Conservation (phyloP, 2,888 invertebrate genomes). For the Chrysotoxum bicinctum region DNA sequence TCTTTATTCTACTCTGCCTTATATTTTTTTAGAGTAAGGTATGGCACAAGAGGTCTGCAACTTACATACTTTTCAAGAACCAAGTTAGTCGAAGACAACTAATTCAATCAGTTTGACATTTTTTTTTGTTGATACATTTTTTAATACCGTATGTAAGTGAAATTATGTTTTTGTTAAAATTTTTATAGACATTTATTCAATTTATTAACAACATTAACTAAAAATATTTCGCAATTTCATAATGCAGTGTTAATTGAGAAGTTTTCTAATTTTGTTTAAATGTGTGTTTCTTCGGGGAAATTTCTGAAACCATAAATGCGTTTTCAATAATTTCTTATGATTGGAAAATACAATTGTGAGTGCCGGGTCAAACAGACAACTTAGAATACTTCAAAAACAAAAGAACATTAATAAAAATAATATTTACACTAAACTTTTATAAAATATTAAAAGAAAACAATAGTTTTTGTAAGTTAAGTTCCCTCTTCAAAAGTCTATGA, state of each 20-base stretch:
- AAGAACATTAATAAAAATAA: too few relatives aligned
- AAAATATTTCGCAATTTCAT: not conserved
- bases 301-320: not conserved
- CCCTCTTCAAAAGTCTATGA: too few relatives aligned
- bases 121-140: not conserved
- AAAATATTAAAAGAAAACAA: too few relatives aligned
- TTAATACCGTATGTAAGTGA: not conserved
- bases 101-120: constrained; percentile 18
- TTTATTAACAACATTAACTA: not conserved
- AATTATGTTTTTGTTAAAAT: not conserved
- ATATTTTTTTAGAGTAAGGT: not conserved
- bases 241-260: not conserved
- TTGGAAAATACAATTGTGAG: too few relatives aligned
- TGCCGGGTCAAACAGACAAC: too few relatives aligned
- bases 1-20: not conserved
- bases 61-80: not conserved
- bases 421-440: too few relatives aligned
- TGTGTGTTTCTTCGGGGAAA: not conserved
- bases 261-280: not conserved
- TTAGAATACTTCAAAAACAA: too few relatives aligned
- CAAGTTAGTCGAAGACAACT: constrained; percentile 25
- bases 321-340: not conserved
- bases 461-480: too few relatives aligned
- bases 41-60: not conserved
- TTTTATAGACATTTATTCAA: too few relatives aligned